A percentile compares a stretch with the other conserved stretches of the same genome.
phyloP scores from a whole-genome alignment of 2,113 vertebrate genomes.

The Platysternon megacephalum region DNA sequence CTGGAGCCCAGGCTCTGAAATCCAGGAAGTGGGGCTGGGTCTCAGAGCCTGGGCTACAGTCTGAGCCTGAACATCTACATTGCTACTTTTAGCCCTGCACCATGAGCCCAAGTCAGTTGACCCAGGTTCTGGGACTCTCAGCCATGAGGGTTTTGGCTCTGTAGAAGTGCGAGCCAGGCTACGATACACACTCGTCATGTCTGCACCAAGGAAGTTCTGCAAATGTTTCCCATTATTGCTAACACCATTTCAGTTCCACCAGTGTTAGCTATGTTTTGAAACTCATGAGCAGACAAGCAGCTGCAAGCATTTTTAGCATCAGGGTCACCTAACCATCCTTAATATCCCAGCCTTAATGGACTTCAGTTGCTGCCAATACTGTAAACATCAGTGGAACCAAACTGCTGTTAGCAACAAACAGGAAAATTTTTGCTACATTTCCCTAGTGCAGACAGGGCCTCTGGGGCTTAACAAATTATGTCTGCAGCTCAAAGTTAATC shows the following conservation, averaged over 20 bases:
- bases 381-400: neutral
- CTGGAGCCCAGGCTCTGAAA: neutral
- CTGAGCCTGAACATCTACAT: neutral
- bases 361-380: neutral
- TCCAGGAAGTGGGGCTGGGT: neutral
- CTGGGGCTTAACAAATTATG: neutral
- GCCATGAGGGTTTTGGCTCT: neutral
- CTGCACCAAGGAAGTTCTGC: neutral
- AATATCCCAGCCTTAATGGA: neutral
- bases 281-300: neutral
- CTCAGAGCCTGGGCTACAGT: neutral
- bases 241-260: neutral
- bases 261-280: constrained; percentile 29
- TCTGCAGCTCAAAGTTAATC: neutral
- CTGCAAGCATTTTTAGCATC: neutral
- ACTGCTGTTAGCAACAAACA: neutral
- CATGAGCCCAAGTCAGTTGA: neutral
- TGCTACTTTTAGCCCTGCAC: neutral
- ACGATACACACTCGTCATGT: neutral
- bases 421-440: constrained; percentile 5
- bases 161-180: neutral
- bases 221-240: neutral
- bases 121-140: neutral
- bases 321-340: neutral
- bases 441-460: neutral